Evolutionary conservation across 2,888 invertebrate genomes (phyloP).

Genomic region (Rapana venosa): DNA sequence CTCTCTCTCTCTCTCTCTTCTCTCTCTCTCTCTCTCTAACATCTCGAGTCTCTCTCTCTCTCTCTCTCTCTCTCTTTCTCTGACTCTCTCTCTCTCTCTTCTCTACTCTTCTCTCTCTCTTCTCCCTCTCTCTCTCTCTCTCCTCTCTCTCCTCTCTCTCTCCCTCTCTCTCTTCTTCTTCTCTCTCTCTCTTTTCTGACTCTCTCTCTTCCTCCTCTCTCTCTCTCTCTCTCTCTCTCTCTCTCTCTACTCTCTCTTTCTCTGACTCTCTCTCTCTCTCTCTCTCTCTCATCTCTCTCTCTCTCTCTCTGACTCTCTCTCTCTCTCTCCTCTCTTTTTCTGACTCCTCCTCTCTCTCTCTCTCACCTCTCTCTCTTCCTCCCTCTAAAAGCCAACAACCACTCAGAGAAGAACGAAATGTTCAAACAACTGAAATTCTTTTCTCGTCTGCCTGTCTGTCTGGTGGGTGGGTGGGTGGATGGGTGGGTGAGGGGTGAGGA

Average conservation of each 20-base stretch:
- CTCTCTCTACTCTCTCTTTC: not conserved
- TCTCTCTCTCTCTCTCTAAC: not conserved
- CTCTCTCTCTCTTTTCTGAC: not conserved
- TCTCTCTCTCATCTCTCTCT: not conserved
- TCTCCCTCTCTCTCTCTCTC: not conserved
- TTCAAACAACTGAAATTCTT: not conserved
- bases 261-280: not conserved
- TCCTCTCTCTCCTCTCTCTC: not conserved
- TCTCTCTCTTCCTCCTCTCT: constrained; percentile 23
- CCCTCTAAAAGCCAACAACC: not conserved
- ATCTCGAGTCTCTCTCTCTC: not conserved
- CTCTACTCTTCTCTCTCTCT: not conserved
- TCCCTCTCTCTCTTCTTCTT: not conserved
- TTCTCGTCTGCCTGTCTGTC: not conserved
- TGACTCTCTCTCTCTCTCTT: not conserved
- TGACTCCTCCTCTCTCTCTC: not conserved
- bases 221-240: constrained; percentile 20
- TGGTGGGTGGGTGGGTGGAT: too few relatives aligned
- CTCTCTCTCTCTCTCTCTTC: not conserved
- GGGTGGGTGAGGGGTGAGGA: too few relatives aligned
- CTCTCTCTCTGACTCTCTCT: not conserved
- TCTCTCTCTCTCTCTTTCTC: too few relatives aligned
- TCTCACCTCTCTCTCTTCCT: not conserved
- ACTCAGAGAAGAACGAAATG: not conserved
- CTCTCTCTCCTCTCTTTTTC: not conserved